Base-by-base conservation (phyloP, 2,888 invertebrate species). In the Nesidiocoris tenuis region DNA sequence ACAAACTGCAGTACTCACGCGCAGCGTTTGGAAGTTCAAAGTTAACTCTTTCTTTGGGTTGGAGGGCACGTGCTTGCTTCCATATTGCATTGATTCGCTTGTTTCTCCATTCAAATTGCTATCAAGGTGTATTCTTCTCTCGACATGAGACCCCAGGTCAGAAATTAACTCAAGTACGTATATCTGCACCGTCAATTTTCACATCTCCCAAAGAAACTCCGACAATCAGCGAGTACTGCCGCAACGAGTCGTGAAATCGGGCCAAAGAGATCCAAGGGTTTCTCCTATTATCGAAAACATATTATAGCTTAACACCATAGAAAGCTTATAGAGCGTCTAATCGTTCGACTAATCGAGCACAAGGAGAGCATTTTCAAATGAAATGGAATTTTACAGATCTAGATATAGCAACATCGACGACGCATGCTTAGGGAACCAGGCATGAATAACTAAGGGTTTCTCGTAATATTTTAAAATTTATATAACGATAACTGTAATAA, bases 261-360 rank as follows among this genome's bases (percentile, higher is more conserved):
- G 17, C 5, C 39, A 24, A 18, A 9, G 25, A 56, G 55, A 19
- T 39, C 22, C 18, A 65, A 22, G 39, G 66, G 19, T 66, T 54
- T 54, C 3, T 66, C 0, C 9, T n/a, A 9, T 9, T n/a, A 18
- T 23, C 16, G 56, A 55, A 18, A 67, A 54, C 16, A 9, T n/a
- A 18, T 65, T 68, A 16, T 18, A n/a, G n/a, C 59, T 54, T 61
- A 61, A 72, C 55, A 61, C 17, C 56, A 61, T 54, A 61, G 5
- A 61, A 72, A 72, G 72, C 72, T 39, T 72, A 61, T 59, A 72
- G 17, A 72, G 72, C 72, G 54, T 61, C 72, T 72, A 72, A 72
- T 56, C 63, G 72, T 61, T 63, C 25, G 25, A 72, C 61, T 63
- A 72, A 72, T 61, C 63, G 39, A 66, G 74, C 65, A 57, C 71